A percentile compares a stretch with the other conserved stretches of the same genome.
Conservation (phyloP, 2,888 invertebrate species). For the Octonoba sinensis region DNA sequence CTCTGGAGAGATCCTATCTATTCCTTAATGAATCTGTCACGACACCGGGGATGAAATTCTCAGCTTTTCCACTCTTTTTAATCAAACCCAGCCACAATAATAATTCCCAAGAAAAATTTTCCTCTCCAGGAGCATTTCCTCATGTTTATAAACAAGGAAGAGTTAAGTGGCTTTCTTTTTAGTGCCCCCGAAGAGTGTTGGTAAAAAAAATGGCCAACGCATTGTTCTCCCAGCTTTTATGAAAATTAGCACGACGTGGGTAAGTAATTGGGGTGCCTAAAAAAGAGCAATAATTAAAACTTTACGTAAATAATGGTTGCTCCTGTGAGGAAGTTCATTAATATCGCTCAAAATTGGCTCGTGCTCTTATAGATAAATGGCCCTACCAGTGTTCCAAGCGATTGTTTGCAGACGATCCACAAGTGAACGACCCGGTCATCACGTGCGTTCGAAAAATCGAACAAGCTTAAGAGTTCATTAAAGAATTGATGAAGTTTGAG, state of each 20-base stretch:
- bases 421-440: conserved; percentile 32
- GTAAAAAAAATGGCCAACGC: neutral
- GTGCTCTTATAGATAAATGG: conserved; percentile 18
- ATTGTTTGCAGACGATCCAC: conserved; percentile 13
- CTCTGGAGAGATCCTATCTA: conserved; percentile 39
- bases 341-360: conserved; percentile 26
- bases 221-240: conserved; percentile 16
- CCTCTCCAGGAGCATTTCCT: neutral
- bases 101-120: conserved; percentile 7
- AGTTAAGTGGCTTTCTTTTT: conserved; percentile 38
- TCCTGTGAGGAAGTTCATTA: conserved; percentile 37
- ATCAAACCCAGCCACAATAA: conserved; percentile 19
- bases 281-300: conserved; percentile 46
- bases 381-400: conserved; percentile 8
- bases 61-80: conserved; percentile 31
- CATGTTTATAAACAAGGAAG: conserved; percentile 6
- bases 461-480: neutral
- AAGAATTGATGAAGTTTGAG: too few relatives aligned
- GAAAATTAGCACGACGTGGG: conserved; percentile 15
- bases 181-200: neutral
- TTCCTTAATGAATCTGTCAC: conserved; percentile 54
- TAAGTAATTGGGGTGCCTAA: conserved; percentile 21
- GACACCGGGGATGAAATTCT: conserved; percentile 32
- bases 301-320: conserved; percentile 46
- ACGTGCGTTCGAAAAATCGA: neutral